These are phyloP conservation scores for Dioctria rufipes DNA, from an alignment of 2,888 invertebrate genomes.

Conservation along the genomic window DNA sequence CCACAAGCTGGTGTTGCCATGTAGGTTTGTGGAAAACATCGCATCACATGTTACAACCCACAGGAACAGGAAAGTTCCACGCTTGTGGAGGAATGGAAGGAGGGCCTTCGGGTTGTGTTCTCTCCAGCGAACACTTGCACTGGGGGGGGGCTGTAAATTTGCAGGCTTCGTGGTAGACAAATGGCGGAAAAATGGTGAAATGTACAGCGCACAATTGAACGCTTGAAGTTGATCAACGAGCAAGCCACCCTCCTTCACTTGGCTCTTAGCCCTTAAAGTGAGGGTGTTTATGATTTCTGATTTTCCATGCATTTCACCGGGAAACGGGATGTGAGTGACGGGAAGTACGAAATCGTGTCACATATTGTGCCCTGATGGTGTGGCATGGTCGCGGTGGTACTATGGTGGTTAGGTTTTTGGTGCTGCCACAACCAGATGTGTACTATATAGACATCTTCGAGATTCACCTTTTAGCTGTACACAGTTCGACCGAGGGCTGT, in stretches of 20 bases:
- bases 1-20: constrained; percentile 50
- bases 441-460: constrained; percentile 29
- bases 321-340: background rate
- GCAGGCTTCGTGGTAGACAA: constrained; percentile 34
- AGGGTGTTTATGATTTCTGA: constrained; percentile 53
- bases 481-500: constrained; percentile 1
- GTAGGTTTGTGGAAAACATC: constrained; percentile 42
- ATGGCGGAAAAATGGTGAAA: constrained; percentile 50
- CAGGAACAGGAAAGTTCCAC: background rate
- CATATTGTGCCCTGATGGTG: background rate
- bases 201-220: constrained; percentile 15
- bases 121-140: constrained; percentile 2
- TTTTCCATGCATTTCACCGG: constrained; percentile 44
- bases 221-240: constrained; percentile 1
- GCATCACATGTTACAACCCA: constrained; percentile 50
- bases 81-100: background rate
- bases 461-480: constrained; percentile 27
- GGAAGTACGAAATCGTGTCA: background rate
- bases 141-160: constrained; percentile 33
- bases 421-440: constrained; percentile 36
- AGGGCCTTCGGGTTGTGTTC: background rate
- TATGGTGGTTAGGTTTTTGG: background rate
- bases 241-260: background rate
- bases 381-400: no score
- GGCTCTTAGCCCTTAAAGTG: constrained; percentile 10